Percentiles rank a stretch among this genome's conserved stretches.
Conservation (phyloP, 2,797 vertebrate species). For the Semotilus atromaculatus region DNA sequence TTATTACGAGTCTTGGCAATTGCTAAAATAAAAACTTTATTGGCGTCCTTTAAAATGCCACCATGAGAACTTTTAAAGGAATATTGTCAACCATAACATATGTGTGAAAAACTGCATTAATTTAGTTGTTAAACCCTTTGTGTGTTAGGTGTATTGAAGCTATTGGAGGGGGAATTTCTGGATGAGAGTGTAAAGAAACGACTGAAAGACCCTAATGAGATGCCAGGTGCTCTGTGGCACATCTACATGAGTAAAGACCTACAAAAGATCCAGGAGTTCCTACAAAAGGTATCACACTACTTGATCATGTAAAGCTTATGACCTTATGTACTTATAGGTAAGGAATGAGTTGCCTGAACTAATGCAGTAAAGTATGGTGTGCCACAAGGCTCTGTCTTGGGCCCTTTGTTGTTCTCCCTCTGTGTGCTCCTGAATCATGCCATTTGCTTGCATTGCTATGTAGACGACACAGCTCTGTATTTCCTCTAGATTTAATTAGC, state of each 20-base stretch:
- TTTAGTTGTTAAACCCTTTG: conserved; percentile 2
- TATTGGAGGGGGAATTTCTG: conserved; percentile 93
- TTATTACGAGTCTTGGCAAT: neutral
- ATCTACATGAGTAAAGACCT: conserved; percentile 94
- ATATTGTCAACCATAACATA: neutral
- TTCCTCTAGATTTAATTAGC: neutral
- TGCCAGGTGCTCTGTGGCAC: conserved; percentile 96
- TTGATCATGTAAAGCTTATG: neutral
- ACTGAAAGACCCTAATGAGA: conserved; percentile 92
- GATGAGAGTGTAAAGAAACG: conserved; percentile 90
- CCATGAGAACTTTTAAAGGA: conserved; percentile 10
- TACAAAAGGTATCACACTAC: conserved; percentile 85
- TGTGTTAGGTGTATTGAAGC: conserved; percentile 87
- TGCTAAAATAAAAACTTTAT: conserved; percentile 4
- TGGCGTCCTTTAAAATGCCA: conserved; percentile 17
- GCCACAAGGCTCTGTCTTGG: conserved; percentile 5
- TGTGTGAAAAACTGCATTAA: neutral
- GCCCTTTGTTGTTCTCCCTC: neutral
- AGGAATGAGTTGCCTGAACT: neutral
- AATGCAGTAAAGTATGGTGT: neutral
- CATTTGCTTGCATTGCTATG: neutral
- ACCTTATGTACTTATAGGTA: neutral
- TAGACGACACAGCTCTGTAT: neutral
- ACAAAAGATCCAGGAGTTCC: conserved; percentile 91
- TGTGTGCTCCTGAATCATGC: neutral